phyloP scores from a whole-genome alignment of 2,888 invertebrate genomes.

The Agrotis puta region DNA sequence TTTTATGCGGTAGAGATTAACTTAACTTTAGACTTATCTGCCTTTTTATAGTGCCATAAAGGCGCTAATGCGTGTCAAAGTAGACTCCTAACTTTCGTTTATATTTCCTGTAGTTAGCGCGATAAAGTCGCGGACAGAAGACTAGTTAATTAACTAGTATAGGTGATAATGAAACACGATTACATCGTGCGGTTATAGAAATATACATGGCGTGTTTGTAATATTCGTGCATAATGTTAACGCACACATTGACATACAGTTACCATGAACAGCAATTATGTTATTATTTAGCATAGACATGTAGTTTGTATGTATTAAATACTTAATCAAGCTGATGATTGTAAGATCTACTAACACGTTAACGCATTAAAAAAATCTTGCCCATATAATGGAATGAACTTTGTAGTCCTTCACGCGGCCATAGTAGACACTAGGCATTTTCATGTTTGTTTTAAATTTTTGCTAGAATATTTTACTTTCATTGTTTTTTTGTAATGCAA shows the following conservation, averaged over 20 bases:
- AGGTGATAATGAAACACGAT: conserved; percentile 24
- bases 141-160: background rate
- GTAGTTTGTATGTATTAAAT: background rate
- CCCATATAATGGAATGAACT: background rate
- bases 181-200: background rate
- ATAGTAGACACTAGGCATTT: too few species aligned
- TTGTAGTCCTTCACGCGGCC: background rate
- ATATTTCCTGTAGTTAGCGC: too few species aligned
- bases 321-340: background rate
- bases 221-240: conserved; percentile 29
- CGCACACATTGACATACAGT: conserved; percentile 31
- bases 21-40: too few species aligned
- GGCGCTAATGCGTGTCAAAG: background rate
- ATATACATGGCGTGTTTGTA: conserved; percentile 30
- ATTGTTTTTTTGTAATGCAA: too few species aligned
- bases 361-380: too few species aligned
- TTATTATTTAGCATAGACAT: conserved; percentile 23
- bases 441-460: too few species aligned
- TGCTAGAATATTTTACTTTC: too few species aligned
- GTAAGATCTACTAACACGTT: background rate
- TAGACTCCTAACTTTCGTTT: background rate
- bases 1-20: too few species aligned
- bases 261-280: conserved; percentile 27
- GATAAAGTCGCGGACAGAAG: too few species aligned
- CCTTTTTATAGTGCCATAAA: too few species aligned